Evolutionary conservation across 2,113 vertebrate species (phyloP).

Genomic region (Melanotaenia duboulayi): DNA sequence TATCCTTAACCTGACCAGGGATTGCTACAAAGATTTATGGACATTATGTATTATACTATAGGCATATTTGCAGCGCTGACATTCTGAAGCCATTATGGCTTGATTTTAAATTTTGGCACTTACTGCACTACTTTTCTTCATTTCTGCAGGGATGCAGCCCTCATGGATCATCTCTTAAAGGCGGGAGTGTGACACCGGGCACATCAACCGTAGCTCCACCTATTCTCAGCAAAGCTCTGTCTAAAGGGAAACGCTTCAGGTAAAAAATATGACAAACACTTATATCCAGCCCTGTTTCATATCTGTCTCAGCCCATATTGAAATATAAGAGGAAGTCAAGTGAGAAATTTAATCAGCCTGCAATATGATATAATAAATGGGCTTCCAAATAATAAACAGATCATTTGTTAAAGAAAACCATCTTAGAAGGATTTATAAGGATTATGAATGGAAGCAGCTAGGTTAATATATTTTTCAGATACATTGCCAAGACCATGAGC

Average conservation of each 20-base stretch:
- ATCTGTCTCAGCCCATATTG: slow-evolving; percentile 28
- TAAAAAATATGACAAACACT: slow-evolving; percentile 50
- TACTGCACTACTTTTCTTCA: slow-evolving; percentile 10
- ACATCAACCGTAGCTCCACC: slow-evolving; percentile 60
- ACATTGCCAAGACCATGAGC: background rate
- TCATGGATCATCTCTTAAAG: slow-evolving; percentile 67
- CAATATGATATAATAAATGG: slow-evolving; percentile 37
- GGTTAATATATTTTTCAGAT: slow-evolving; percentile 30
- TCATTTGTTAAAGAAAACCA: slow-evolving; percentile 27
- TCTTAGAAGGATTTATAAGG: slow-evolving; percentile 39
- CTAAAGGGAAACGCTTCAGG: slow-evolving; percentile 82
- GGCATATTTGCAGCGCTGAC: slow-evolving; percentile 13
- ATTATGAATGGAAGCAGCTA: slow-evolving; percentile 18
- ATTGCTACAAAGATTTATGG: slow-evolving; percentile 28
- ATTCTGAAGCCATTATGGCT: slow-evolving; percentile 8
- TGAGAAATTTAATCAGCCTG: slow-evolving; percentile 55
- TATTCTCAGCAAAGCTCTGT: slow-evolving; percentile 71
- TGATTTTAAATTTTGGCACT: background rate
- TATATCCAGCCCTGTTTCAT: slow-evolving; percentile 47
- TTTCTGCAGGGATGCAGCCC: slow-evolving; percentile 71
- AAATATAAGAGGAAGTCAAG: slow-evolving; percentile 43
- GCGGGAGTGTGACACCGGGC: slow-evolving; percentile 51
- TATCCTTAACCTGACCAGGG: slow-evolving; percentile 50
- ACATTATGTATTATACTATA: slow-evolving; percentile 22
- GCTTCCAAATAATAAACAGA: slow-evolving; percentile 50